Base-by-base conservation (phyloP, 2,797 vertebrate species). In the Columba guinea region DNA sequence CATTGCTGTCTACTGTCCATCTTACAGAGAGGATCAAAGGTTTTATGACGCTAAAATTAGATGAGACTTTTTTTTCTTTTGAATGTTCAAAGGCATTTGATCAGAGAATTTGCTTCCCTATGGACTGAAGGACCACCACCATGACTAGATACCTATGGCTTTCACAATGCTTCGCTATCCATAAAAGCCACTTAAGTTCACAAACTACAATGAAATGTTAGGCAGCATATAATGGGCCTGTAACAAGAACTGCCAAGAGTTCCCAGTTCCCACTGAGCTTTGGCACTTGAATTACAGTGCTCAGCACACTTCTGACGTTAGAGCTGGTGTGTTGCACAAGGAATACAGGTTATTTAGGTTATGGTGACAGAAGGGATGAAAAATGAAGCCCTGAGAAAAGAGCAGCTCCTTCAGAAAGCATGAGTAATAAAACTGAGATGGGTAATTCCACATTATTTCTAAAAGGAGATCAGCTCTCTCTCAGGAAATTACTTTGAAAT, bases 381-480 rank as follows among this genome's bases (percentile, higher is more conserved):
- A 95, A 95, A 94, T 59, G 65, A 90, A 95, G 67, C 55, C 62
- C 93, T 83, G 77, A 88, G 65, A 95, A 96, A 90, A 93, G 81
- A 96, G 71, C 81, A 89, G 55, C 76, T 93, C 81, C 84, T 95
- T 87, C 71, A 89, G 78, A 95, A 92, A 84, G 59, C 27, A 65
- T 32, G 51, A 87, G 13, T 73, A 75, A 74, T 71, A 90, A 87
- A 78, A 35, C 62, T 49, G 55, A 65, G 94, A 87, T 79, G 44
- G 39, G 51, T 73, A 93, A 73, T 87, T 93, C 34, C 65, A 65
- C 21, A 13, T 9, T 41, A 86, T 87, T 94, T 94, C 56, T 87
- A 87, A 89, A 91, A 89, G 77, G 76, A 94, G 56, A 95, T 64
- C 80, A 70, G 52, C 41, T 56, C 75, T 71, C 60, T 87, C 75